A percentile compares a stretch with the other conserved stretches of the same genome.
phyloP scores from a whole-genome alignment of 2,888 invertebrate species.

The Trachelus stipa region DNA sequence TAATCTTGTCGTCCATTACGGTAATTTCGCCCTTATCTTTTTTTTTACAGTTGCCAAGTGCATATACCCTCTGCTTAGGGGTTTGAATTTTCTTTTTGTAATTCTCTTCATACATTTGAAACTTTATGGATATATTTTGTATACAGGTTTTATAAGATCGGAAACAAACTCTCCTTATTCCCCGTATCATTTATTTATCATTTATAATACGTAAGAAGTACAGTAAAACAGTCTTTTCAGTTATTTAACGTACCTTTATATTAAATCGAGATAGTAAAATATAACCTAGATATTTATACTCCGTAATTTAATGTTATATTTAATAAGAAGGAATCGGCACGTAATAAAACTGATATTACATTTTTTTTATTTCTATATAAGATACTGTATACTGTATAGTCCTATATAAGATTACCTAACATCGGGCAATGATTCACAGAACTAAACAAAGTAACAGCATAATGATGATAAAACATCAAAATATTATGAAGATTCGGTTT shows the following conservation, averaged over 20 bases:
- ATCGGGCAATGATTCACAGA: background rate
- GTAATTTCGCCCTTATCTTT: constrained; percentile 52
- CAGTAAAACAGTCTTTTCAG: background rate
- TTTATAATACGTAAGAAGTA: background rate
- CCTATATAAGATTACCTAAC: too few species aligned
- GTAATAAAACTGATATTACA: background rate
- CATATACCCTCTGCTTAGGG: background rate
- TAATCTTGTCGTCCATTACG: constrained; percentile 18
- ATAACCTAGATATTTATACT: background rate
- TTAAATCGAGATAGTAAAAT: background rate
- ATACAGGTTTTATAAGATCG: background rate
- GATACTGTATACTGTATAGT: background rate
- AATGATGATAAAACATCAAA: background rate
- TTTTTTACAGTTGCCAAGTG: background rate
- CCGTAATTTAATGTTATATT: background rate
- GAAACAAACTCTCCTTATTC: background rate
- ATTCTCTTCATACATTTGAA: background rate
- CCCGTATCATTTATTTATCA: background rate
- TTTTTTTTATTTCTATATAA: background rate
- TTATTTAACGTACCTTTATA: background rate
- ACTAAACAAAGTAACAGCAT: background rate
- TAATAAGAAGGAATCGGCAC: background rate
- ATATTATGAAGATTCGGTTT: background rate
- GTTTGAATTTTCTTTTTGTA: background rate
- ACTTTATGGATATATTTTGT: background rate